Base-by-base conservation (phyloP, 2,888 invertebrate species). In the Meta bourneti region DNA sequence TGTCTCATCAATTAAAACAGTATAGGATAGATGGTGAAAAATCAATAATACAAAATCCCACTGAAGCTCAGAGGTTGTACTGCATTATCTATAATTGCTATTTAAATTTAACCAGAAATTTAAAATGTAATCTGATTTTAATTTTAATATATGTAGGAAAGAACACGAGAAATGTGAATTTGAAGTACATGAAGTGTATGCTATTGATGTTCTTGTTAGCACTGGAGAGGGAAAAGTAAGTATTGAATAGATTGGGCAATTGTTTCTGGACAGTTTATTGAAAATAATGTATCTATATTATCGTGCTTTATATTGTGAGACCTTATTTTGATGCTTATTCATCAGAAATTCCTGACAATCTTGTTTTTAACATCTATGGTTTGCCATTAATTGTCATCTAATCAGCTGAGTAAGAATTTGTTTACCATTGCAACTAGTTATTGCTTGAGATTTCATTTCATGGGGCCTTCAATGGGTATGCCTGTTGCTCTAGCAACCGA, bases 21-120 rank as follows among this genome's bases (percentile, higher is more conserved):
- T 98, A 98, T 95, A 97, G 98, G 95, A 99, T 99, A 95, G 99
- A 99, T 95, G 99, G 99, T 20, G 99, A 99, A 94, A 99, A 99
- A 95, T 97, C 98, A 49, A 98, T 98, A 94, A 98, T 98, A 94
- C 98, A 99, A 95, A 99, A 99, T 95, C 99, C 99, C 34, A 98
- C 97, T 94, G 99, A 99, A 95, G 97, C 98, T 52, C 99, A 99
- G 95, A 97, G 94, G 95, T 95, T 93, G 87, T 91, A 20, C 13
- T 16, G 51, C 71, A 52, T 48, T 79, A 34, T 34, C 34, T 34
- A 34, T 34, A 34, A 34, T 34, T 34, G 34, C 1, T 34, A 34
- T 34, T 34, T 34, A 2, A 34, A 34, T 34, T 34, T 4, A 34
- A 34, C 34, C 1, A 34, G 34, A 34, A 34, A 34, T 34, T 34